These are phyloP conservation scores for Cephus pygmeus DNA, from an alignment of 2,888 invertebrate species.

Conservation along the genomic window DNA sequence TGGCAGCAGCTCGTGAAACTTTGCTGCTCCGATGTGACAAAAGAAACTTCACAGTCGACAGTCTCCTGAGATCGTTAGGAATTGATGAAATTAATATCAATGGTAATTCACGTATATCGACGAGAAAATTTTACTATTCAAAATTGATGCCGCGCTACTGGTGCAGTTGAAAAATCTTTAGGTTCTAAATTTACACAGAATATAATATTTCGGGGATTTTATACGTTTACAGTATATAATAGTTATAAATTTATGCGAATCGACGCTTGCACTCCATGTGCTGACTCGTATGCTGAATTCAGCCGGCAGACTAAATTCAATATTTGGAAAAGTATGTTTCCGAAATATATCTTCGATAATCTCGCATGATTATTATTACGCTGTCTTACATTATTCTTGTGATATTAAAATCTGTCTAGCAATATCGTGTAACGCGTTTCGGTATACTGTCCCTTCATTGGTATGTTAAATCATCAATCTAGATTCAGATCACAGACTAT, in stretches of 20 bases:
- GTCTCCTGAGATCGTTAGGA: too few species aligned
- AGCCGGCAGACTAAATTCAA: not conserved
- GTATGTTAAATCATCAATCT: not conserved
- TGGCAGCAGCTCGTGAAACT: too few species aligned
- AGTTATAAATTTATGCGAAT: not conserved
- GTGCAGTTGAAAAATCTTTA: not conserved
- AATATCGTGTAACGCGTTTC: not conserved
- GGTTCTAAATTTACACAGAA: not conserved
- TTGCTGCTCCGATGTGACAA: too few species aligned
- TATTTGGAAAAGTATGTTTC: not conserved
- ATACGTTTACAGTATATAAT: not conserved
- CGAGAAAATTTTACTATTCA: not conserved
- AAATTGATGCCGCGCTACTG: not conserved
- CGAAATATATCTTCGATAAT: not conserved
- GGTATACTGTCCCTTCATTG: not conserved
- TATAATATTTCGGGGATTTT: not conserved
- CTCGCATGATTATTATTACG: not conserved
- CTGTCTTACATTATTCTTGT: not conserved
- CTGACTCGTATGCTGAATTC: not conserved
- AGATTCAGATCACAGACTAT: not conserved
- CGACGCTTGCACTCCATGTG: not conserved
- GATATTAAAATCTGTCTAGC: not conserved
- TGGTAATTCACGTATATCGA: too few species aligned
- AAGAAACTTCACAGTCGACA: too few species aligned
- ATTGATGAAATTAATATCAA: too few species aligned